Evolutionary conservation across 2,888 invertebrate species (phyloP).

Genomic region (Esperia sulphurella): DNA sequence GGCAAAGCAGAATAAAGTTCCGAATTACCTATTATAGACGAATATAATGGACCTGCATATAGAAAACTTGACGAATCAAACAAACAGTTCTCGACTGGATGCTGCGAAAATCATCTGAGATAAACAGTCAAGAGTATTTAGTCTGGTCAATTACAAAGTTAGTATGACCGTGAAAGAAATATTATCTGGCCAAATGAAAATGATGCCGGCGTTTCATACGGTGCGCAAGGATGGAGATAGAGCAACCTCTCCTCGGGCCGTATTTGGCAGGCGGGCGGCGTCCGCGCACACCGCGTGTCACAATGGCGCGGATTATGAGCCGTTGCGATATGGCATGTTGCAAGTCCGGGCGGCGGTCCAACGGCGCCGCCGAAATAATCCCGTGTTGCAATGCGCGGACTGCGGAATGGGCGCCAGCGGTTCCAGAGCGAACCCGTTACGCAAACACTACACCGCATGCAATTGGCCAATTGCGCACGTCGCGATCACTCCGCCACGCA

Average conservation of each 20-base stretch:
- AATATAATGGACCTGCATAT: too few species aligned
- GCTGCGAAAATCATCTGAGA: too few species aligned
- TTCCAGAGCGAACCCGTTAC: conserved; percentile 59
- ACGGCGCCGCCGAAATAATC: conserved; percentile 74
- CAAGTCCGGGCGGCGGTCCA: conserved; percentile 75
- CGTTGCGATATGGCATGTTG: conserved; percentile 77
- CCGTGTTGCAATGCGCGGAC: conserved; percentile 72
- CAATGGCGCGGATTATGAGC: conserved; percentile 74
- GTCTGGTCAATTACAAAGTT: too few species aligned
- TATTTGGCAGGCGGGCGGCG: conserved; percentile 64
- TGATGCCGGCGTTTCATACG: conserved; percentile 2
- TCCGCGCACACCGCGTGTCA: conserved; percentile 57
- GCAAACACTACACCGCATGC: conserved; percentile 50
- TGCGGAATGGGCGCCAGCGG: conserved; percentile 73
- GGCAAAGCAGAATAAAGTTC: conserved; percentile 2
- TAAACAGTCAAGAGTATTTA: too few species aligned
- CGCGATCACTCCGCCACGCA: conserved; percentile 33
- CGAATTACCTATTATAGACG: too few species aligned
- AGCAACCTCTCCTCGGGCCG: conserved; percentile 49
- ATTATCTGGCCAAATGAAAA: too few species aligned
- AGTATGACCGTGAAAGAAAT: too few species aligned
- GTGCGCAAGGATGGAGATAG: conserved; percentile 55
- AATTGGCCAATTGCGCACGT: conserved; percentile 60
- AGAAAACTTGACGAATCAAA: too few species aligned
- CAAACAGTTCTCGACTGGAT: too few species aligned